phyloP scores from a whole-genome alignment of 2,888 invertebrate species.

The Pachycephus smyrnensis region DNA sequence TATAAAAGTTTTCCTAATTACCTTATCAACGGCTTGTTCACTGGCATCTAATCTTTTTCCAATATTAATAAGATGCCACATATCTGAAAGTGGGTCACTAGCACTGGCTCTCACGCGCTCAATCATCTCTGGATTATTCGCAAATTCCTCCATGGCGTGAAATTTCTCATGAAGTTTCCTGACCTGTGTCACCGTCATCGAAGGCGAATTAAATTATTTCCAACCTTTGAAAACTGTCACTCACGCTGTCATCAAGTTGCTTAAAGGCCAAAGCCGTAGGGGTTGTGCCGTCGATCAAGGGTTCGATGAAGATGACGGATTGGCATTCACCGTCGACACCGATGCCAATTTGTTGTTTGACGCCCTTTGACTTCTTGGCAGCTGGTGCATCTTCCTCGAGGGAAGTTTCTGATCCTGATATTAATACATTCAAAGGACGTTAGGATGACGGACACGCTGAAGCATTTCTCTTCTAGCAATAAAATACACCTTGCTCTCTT shows the following conservation, averaged over 20 bases:
- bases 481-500: slow-evolving; percentile 10
- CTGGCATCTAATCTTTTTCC: slow-evolving; percentile 75
- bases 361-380: slow-evolving; percentile 28
- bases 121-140: slow-evolving; percentile 65
- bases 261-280: slow-evolving; percentile 46
- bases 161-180: slow-evolving; percentile 62
- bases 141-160: slow-evolving; percentile 64
- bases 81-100: slow-evolving; percentile 69
- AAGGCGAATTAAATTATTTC: not conserved
- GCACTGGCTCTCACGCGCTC: slow-evolving; percentile 59
- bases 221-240: not conserved
- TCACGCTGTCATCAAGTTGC: slow-evolving; percentile 44
- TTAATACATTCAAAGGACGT: not conserved
- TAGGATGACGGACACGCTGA: not conserved
- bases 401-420: not conserved
- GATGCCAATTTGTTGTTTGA: slow-evolving; percentile 34
- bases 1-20: slow-evolving; percentile 13
- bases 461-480: not conserved
- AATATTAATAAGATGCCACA: slow-evolving; percentile 76
- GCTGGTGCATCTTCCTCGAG: slow-evolving; percentile 4
- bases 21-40: slow-evolving; percentile 73
- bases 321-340: slow-evolving; percentile 30
- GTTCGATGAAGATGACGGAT: slow-evolving; percentile 47
- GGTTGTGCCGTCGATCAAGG: slow-evolving; percentile 37
- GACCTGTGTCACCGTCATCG: slow-evolving; percentile 41